Evolutionary conservation across 1,140 invertebrate species (phyloP).

Genomic region (Gonioctena quinquepunctata): DNA sequence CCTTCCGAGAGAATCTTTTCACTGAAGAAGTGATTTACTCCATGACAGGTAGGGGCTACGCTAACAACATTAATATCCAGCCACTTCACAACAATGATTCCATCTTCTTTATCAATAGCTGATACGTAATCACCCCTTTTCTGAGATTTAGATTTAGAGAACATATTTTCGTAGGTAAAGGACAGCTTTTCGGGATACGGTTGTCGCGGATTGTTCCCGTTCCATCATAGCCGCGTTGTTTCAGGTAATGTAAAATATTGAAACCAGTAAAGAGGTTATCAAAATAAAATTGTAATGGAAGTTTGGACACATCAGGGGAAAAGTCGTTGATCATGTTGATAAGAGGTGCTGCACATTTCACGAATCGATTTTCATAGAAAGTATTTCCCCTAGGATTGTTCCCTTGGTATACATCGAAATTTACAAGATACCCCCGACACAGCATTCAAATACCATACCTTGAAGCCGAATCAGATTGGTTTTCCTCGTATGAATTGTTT

Average conservation of each 20-base stretch:
- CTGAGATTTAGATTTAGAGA: slow-evolving; percentile 22
- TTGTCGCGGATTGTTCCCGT: slow-evolving; percentile 42
- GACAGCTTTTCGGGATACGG: slow-evolving; percentile 27
- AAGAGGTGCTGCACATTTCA: no score
- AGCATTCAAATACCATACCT: no score
- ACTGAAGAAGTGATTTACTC: slow-evolving; percentile 37
- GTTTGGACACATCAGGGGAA: no score
- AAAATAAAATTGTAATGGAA: slow-evolving; percentile 37
- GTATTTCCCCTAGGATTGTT: no score
- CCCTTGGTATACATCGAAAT: no score
- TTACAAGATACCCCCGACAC: no score
- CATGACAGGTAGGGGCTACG: slow-evolving; percentile 40
- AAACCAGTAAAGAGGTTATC: slow-evolving; percentile 43
- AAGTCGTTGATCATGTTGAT: no score
- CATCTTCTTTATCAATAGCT: slow-evolving; percentile 7
- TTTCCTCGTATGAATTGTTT: no score
- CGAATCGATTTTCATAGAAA: no score
- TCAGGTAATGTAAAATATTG: slow-evolving; percentile 28
- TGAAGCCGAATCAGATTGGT: no score
- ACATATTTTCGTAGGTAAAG: slow-evolving; percentile 24
- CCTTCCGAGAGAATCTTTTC: slow-evolving; percentile 38
- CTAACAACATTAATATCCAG: slow-evolving; percentile 30
- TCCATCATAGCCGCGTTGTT: slow-evolving; percentile 22
- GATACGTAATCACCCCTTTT: slow-evolving; percentile 17
- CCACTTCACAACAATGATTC: slow-evolving; percentile 20